Conservation (phyloP, 2,113 vertebrate genomes). For the Epinephelus lanceolatus region DNA sequence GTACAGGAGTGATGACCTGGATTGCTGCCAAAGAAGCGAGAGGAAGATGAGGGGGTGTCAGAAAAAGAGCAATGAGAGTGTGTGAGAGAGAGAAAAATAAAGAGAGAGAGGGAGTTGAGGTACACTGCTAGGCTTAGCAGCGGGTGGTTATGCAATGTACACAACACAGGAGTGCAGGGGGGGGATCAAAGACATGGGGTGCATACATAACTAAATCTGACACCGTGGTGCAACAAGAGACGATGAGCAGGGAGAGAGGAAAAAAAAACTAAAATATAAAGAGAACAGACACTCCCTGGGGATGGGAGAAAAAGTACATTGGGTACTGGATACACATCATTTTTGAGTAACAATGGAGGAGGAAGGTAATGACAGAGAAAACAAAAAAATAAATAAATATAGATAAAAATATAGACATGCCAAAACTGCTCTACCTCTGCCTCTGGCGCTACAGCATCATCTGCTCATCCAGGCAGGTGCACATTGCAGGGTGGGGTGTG, state of each 20-base stretch:
- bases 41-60: conserved; percentile 21
- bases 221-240: conserved; percentile 53
- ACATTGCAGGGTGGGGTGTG: conserved; percentile 17
- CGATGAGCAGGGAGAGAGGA: conserved; percentile 29
- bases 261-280: conserved; percentile 47
- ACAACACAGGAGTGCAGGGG: conserved; percentile 50
- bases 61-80: conserved; percentile 37
- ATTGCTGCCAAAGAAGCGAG: conserved; percentile 52
- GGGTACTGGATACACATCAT: conserved; percentile 49
- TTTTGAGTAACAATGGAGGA: conserved; percentile 39
- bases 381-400: conserved; percentile 29
- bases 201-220: conserved; percentile 70
- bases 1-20: conserved; percentile 53
- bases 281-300: conserved; percentile 49
- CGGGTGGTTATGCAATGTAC: conserved; percentile 72
- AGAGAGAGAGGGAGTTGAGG: conserved; percentile 29
- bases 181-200: conserved; percentile 63
- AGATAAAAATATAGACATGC: conserved; percentile 28
- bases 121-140: conserved; percentile 51
- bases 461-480: conserved; percentile 65
- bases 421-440: conserved; percentile 42
- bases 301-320: conserved; percentile 41
- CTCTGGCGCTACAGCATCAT: conserved; percentile 49
- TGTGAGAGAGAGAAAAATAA: conserved; percentile 8
- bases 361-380: conserved; percentile 17